A percentile compares a stretch with the other conserved stretches of the same genome.
phyloP scores from a whole-genome alignment of 2,888 invertebrate species.

The Dichetophora obliterata region DNA sequence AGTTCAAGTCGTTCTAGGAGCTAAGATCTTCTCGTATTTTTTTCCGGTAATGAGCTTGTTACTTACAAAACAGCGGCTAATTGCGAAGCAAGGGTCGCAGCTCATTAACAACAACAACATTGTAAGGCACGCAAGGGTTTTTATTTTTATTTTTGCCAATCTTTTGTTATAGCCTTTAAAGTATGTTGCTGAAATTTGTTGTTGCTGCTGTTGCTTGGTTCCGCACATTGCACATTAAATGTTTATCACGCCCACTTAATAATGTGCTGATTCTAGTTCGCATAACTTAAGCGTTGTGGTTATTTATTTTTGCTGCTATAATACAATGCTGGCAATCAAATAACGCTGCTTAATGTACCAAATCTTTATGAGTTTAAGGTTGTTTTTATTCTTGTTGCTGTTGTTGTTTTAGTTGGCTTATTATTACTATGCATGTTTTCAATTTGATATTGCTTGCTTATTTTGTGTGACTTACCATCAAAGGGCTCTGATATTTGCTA shows the following conservation, averaged over 20 bases:
- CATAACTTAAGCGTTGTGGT: constrained; percentile 19
- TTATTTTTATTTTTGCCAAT: constrained; percentile 3
- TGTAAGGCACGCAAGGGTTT: not conserved
- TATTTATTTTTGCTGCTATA: not conserved
- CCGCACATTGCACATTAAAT: constrained; percentile 52
- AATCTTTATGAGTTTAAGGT: not conserved
- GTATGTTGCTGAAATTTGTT: constrained; percentile 1
- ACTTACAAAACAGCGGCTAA: not conserved
- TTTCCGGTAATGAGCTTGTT: not conserved
- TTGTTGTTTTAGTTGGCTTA: not conserved
- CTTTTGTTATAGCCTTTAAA: not conserved
- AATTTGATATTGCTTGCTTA: not conserved
- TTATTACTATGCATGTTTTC: not conserved
- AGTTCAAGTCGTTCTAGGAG: no score
- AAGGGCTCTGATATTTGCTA: no score
- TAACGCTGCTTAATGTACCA: not conserved
- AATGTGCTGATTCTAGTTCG: constrained; percentile 51
- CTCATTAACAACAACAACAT: not conserved
- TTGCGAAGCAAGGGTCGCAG: not conserved
- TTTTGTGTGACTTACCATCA: not conserved
- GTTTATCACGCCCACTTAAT: constrained; percentile 53
- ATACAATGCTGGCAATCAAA: not conserved
- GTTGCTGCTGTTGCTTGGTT: constrained; percentile 44
- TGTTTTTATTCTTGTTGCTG: not conserved
- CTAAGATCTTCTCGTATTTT: no score